These are phyloP conservation scores for Schizopygopsis pylzovi DNA, from an alignment of 2,797 vertebrate species.

Conservation along the genomic window DNA sequence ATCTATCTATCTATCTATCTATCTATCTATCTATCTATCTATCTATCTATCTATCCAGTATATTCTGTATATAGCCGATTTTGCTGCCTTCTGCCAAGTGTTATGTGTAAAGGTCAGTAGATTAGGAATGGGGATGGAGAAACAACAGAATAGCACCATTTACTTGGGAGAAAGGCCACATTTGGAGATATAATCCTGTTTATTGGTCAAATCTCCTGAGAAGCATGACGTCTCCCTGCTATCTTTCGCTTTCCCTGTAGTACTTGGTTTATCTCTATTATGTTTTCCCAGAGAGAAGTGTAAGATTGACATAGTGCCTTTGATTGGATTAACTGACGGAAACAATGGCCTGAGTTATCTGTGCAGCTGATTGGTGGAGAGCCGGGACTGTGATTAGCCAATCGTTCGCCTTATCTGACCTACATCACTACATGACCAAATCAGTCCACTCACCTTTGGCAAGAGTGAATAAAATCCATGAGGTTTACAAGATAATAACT, in stretches of 20 bases:
- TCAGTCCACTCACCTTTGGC: slow-evolving; percentile 7
- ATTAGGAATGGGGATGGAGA: background rate
- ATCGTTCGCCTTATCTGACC: slow-evolving; percentile 3
- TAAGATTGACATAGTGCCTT: slow-evolving; percentile 29
- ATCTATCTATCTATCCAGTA: background rate
- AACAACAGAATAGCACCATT: slow-evolving; percentile 11
- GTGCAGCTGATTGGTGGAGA: slow-evolving; percentile 37
- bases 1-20: background rate
- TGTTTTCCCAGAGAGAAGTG: slow-evolving; percentile 20
- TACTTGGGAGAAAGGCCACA: slow-evolving; percentile 7
- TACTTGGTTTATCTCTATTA: slow-evolving; percentile 33
- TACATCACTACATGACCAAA: background rate
- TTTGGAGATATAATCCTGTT: slow-evolving; percentile 40
- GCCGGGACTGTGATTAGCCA: slow-evolving; percentile 12
- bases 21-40: background rate
- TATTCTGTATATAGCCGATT: background rate
- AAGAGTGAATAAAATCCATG: background rate
- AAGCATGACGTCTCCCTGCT: slow-evolving; percentile 10
- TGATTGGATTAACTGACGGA: slow-evolving; percentile 44
- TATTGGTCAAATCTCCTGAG: slow-evolving; percentile 23
- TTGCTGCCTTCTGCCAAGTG: background rate
- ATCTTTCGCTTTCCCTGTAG: background rate
- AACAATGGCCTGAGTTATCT: slow-evolving; percentile 58
- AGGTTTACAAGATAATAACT: background rate
- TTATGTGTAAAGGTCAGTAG: slow-evolving; percentile 18